Evolutionary conservation across 2,113 vertebrate genomes (phyloP).

Genomic region (Notarius lentiginosus): DNA sequence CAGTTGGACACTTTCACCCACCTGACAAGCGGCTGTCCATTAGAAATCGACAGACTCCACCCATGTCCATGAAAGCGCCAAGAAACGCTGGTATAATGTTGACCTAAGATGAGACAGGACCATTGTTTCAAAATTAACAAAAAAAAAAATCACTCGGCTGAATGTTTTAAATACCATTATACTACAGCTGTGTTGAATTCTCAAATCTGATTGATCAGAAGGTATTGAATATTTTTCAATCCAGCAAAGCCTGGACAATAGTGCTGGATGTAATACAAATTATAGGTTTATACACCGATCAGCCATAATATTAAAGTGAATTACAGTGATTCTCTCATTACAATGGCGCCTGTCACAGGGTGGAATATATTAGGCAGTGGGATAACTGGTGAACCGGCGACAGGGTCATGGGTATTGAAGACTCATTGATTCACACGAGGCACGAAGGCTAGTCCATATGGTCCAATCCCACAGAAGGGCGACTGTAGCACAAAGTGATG

Average conservation of each 20-base stretch:
- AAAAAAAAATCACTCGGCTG: not conserved
- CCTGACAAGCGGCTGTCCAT: conserved; percentile 77
- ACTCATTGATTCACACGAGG: too few species aligned
- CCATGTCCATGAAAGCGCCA: conserved; percentile 81
- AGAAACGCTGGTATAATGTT: conserved; percentile 81
- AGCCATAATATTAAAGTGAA: too few species aligned
- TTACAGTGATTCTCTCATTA: too few species aligned
- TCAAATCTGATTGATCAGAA: not conserved
- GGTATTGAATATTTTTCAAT: not conserved
- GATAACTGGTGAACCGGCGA: too few species aligned
- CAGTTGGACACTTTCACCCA: conserved; percentile 60
- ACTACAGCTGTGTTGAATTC: not conserved
- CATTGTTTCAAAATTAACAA: not conserved
- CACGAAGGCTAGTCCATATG: too few species aligned
- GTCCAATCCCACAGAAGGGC: too few species aligned
- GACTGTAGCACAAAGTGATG: too few species aligned
- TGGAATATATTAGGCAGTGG: too few species aligned
- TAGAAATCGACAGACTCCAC: conserved; percentile 77
- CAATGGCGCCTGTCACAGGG: too few species aligned
- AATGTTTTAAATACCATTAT: not conserved
- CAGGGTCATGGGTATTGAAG: too few species aligned
- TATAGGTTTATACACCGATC: too few species aligned
- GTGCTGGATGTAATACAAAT: not conserved
- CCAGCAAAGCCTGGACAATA: not conserved
- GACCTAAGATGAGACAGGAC: conserved; percentile 73